These are phyloP conservation scores for Salvelinus alpinus DNA, from an alignment of 2,113 vertebrate genomes.

Conservation along the genomic window DNA sequence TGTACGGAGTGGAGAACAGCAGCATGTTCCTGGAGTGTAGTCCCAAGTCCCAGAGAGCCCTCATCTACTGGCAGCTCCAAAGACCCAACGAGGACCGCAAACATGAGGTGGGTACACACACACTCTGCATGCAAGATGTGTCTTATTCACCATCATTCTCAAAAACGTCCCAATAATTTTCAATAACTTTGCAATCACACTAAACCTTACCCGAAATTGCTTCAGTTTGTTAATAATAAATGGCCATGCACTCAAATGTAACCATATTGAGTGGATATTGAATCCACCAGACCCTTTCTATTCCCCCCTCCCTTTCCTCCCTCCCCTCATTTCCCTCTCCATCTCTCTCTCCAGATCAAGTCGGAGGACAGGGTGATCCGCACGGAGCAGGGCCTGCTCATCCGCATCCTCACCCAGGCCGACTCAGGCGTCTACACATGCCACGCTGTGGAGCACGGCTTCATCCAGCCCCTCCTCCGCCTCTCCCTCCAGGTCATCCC, in stretches of 20 bases:
- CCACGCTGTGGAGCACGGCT: constrained; percentile 93
- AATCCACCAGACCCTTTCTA: too few species aligned
- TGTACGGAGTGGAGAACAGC: constrained; percentile 97
- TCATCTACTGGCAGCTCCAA: constrained; percentile 96
- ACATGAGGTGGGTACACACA: constrained; percentile 81
- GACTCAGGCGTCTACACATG: constrained; percentile 90
- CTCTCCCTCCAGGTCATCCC: constrained; percentile 94
- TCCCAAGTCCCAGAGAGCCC: constrained; percentile 90
- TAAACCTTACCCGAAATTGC: constrained; percentile 6
- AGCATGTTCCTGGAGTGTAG: constrained; percentile 97
- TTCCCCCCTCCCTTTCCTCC: background rate
- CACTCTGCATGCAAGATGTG: constrained; percentile 3
- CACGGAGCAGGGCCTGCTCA: constrained; percentile 90
- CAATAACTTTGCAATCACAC: too few species aligned
- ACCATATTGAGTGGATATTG: too few species aligned
- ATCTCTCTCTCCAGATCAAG: constrained; percentile 77
- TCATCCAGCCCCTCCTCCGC: constrained; percentile 91
- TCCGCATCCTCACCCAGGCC: constrained; percentile 83
- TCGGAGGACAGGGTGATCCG: constrained; percentile 81
- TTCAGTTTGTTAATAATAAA: constrained; percentile 30
- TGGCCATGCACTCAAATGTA: too few species aligned
- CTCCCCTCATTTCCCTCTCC: background rate
- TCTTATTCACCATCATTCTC: too few species aligned
- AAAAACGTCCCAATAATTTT: too few species aligned
- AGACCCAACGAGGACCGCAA: constrained; percentile 86